Evolutionary conservation across 2,888 invertebrate genomes (phyloP).

Genomic region (Pammene aurita): DNA sequence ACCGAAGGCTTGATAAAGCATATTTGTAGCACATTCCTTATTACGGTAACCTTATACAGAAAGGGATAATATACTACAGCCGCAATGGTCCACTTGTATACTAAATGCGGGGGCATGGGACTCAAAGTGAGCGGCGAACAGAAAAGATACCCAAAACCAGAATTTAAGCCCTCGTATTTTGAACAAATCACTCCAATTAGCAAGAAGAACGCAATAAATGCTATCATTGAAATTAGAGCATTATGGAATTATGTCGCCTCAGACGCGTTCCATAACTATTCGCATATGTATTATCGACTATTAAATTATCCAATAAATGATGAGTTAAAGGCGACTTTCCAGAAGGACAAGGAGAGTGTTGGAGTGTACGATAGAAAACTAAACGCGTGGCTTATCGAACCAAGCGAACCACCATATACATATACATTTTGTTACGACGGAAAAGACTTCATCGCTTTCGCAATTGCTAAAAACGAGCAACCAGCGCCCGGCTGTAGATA

Average conservation of each 20-base stretch:
- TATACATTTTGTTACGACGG: slow-evolving; percentile 36
- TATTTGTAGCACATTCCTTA: too few species aligned
- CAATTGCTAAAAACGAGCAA: not conserved
- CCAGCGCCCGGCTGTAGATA: not conserved
- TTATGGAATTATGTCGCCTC: slow-evolving; percentile 32
- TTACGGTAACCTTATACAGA: too few species aligned
- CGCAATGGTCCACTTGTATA: not conserved
- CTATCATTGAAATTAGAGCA: slow-evolving; percentile 30
- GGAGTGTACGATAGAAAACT: slow-evolving; percentile 31
- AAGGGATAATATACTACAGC: not conserved
- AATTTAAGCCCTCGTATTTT: not conserved
- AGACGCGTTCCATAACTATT: slow-evolving; percentile 16
- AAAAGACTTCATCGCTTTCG: slow-evolving; percentile 23
- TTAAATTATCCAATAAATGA: not conserved
- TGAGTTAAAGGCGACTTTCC: not conserved
- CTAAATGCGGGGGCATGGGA: not conserved
- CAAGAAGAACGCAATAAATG: slow-evolving; percentile 11
- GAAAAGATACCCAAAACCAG: not conserved
- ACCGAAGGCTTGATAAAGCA: too few species aligned
- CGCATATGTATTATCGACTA: slow-evolving; percentile 13
- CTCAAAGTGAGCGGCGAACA: not conserved
- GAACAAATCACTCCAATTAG: not conserved
- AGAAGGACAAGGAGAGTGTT: slow-evolving; percentile 28
- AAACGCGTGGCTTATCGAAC: slow-evolving; percentile 14
- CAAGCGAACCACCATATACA: slow-evolving; percentile 12